phyloP scores from a whole-genome alignment of 2,888 invertebrate genomes.

The Macaria liturata region DNA sequence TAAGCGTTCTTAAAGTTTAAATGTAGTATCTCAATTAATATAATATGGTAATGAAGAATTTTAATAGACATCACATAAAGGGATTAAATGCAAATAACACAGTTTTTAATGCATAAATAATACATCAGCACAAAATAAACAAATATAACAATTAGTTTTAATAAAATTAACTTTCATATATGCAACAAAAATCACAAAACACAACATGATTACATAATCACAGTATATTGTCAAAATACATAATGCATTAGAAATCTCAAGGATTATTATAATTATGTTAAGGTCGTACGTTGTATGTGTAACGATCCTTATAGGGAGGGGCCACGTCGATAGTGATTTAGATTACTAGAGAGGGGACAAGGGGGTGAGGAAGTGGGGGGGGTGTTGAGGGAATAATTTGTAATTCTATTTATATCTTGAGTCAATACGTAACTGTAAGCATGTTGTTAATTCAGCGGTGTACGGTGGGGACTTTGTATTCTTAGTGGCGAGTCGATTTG shows the following conservation, averaged over 20 bases:
- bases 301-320: slow-evolving; percentile 29
- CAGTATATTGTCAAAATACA: slow-evolving; percentile 21
- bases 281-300: slow-evolving; percentile 33
- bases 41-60: slow-evolving; percentile 23
- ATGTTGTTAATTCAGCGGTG: neutral
- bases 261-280: slow-evolving; percentile 40
- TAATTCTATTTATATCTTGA: neutral
- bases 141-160: no score
- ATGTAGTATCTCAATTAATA: no score
- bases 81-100: no score
- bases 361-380: neutral
- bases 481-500: no score
- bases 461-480: no score
- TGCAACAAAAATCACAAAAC: no score
- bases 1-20: no score
- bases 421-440: neutral
- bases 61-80: neutral
- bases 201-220: no score
- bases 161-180: no score
- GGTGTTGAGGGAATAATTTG: slow-evolving; percentile 11
- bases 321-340: slow-evolving; percentile 20
- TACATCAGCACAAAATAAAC: no score
- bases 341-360: slow-evolving; percentile 3
- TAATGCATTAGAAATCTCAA: slow-evolving; percentile 34
- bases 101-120: no score